Conservation (phyloP, 2,888 invertebrate genomes). For the Ophion slaviceki region DNA sequence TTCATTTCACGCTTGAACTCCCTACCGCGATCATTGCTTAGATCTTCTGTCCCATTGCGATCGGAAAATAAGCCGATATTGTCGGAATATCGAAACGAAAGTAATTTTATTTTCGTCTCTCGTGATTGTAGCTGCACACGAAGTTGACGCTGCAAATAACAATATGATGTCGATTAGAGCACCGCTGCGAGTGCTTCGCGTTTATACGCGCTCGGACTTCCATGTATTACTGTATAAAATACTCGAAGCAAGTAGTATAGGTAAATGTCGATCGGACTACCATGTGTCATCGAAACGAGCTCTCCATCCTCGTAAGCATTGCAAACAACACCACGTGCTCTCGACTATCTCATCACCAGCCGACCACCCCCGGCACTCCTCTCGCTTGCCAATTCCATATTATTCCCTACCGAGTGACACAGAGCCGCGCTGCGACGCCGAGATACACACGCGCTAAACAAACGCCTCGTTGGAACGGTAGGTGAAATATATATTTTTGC, state of each 20-base stretch:
- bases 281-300: slow-evolving; percentile 47
- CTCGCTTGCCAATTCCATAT: background rate
- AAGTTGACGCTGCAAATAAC: too few relatives aligned
- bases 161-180: background rate
- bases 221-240: background rate
- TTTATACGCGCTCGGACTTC: background rate
- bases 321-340: slow-evolving; percentile 50
- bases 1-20: background rate
- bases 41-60: too few relatives aligned
- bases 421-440: background rate
- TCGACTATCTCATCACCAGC: slow-evolving; percentile 34
- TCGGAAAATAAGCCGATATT: too few relatives aligned
- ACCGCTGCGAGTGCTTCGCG: too few relatives aligned
- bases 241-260: slow-evolving; percentile 57
- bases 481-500: too few relatives aligned
- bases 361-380: background rate
- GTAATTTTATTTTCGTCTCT: too few relatives aligned
- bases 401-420: slow-evolving; percentile 5
- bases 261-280: slow-evolving; percentile 64
- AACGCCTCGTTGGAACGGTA: too few relatives aligned
- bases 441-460: background rate
- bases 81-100: too few relatives aligned
- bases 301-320: slow-evolving; percentile 3
- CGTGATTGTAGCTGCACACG: too few relatives aligned
- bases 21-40: too few relatives aligned